Evolutionary conservation across 2,888 invertebrate species (phyloP), one percentile per base, ranked within the genome.

Genomic region (Tuberolachnus salignus): DNA sequence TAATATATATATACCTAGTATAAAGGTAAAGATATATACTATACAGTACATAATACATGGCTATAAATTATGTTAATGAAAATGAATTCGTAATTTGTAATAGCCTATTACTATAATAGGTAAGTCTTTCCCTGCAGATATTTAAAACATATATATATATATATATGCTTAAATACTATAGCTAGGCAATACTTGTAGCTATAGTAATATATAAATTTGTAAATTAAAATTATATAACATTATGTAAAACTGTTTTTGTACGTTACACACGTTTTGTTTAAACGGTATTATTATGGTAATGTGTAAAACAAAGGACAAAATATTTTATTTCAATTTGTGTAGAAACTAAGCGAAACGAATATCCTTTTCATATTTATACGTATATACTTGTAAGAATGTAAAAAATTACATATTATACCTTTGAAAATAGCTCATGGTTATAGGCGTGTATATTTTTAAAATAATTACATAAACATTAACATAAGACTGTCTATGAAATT

Each of bases 281-380:
- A 8, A 23, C 44, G 44, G 55, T 57, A 57, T 71, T 71, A 71
- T 71, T n/a, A 71, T 71, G 70, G 55, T 71, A 71, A 71, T 57
- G 57, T 23, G 57, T 71, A 44, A 57, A 46, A 51, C 44, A 44
- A 11, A 46, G 23, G 23, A 64, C 46, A 64, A 71, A 57, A 71
- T 71, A 44, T 71, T 71, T 71, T 42, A 46, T 57, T 71, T 70
- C 55, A 44, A 10, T 34, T 46, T 11, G n/a, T 44, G 57, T 71
- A 2, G 13, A 57, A 71, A 71, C 23, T 71, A 57, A 71, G 70
- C 70, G 57, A 57, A 57, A 57, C 57, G 57, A 71, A 71, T 71
- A 44, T 3, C 34, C 21, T 70, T 13, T 44, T 10, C 16, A n/a
- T n/a, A n/a, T 44, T 3, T 70, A 16, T 57, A 13, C 16, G 21